Conservation (phyloP, 2,888 invertebrate genomes). For the Rhagonycha lutea region DNA sequence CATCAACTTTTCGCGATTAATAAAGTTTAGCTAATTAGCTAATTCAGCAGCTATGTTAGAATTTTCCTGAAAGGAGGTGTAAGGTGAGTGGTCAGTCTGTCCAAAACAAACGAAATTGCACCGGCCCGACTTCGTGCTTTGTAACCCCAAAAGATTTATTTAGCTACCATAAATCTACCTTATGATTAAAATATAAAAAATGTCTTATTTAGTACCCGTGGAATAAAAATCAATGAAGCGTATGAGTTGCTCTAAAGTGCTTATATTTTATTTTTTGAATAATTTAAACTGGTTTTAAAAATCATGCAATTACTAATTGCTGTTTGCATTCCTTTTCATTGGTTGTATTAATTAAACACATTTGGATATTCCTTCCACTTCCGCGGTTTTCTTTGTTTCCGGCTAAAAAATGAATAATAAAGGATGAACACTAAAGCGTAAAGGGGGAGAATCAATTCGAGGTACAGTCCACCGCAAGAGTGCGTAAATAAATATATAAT, state of each 20-base stretch:
- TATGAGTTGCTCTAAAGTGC: neutral
- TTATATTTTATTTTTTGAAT: neutral
- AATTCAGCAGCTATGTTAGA: neutral
- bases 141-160: neutral
- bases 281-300: neutral
- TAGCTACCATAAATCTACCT: neutral
- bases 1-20: neutral
- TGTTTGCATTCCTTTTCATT: neutral
- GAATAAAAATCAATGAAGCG: neutral
- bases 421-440: neutral
- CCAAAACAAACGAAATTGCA: neutral
- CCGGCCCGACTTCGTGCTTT: neutral
- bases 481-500: neutral
- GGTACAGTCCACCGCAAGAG: neutral
- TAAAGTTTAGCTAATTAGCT: neutral
- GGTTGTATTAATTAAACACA: neutral
- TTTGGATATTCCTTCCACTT: neutral
- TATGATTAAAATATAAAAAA: neutral
- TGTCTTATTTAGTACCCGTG: neutral
- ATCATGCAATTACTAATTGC: neutral
- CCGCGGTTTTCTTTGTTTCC: neutral
- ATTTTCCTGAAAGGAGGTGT: neutral
- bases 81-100: neutral
- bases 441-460: neutral
- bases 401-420: neutral